phyloP scores from a whole-genome alignment of 2,888 invertebrate genomes.

The Octonoba sinensis region DNA sequence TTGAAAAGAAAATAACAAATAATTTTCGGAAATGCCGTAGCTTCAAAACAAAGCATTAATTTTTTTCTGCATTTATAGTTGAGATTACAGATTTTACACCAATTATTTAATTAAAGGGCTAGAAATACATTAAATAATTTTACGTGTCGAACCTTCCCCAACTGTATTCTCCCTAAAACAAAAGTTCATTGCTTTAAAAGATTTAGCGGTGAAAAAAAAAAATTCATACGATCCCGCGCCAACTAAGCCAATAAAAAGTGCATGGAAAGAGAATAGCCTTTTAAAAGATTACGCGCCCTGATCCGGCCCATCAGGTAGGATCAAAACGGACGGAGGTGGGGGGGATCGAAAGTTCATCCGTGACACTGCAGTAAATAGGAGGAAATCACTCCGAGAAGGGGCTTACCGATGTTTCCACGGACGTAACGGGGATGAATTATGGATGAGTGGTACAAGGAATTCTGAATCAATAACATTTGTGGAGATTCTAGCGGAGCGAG shows the following conservation, averaged over 20 bases:
- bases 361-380: constrained; percentile 1
- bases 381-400: neutral
- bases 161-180: too few relatives aligned
- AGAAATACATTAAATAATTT: too few relatives aligned
- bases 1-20: too few relatives aligned
- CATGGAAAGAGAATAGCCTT: neutral
- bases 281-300: constrained; percentile 13
- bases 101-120: too few relatives aligned
- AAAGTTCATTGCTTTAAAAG: too few relatives aligned
- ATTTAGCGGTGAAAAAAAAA: neutral
- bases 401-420: neutral
- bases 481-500: too few relatives aligned
- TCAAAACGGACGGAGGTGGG: neutral
- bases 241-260: too few relatives aligned
- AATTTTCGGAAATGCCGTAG: too few relatives aligned
- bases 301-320: neutral
- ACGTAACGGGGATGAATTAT: neutral
- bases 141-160: too few relatives aligned
- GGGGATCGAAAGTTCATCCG: neutral
- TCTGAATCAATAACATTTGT: neutral
- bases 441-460: constrained; percentile 1
- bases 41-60: too few relatives aligned
- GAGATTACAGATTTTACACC: too few relatives aligned
- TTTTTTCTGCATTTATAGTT: too few relatives aligned
- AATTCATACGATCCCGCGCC: neutral